phyloP scores from a whole-genome alignment of 64 coral and sea anemone species.

The Montipora foliosa region DNA sequence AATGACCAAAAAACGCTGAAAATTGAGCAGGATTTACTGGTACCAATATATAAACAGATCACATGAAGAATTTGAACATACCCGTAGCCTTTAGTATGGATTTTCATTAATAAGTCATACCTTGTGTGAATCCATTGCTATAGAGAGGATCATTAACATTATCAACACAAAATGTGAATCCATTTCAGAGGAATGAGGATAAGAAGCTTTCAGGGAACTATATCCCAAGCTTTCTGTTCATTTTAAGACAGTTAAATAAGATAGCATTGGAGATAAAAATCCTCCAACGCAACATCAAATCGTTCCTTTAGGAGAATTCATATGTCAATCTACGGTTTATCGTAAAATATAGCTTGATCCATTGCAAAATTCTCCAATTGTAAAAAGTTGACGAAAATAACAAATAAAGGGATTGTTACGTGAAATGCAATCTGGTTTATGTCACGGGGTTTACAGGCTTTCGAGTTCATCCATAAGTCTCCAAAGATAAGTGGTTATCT shows the following conservation, averaged over 20 bases:
- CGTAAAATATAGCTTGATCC: neutral
- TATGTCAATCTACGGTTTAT: neutral
- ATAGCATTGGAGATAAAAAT: slow-evolving; percentile 34
- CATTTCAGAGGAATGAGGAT: neutral
- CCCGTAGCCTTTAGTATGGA: neutral
- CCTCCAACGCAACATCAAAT: neutral
- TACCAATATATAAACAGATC: neutral
- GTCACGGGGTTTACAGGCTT: neutral
- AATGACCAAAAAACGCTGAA: neutral
- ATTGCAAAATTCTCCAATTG: slow-evolving; percentile 10
- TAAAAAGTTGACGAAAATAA: neutral
- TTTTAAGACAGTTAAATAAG: slow-evolving; percentile 6
- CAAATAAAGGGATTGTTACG: neutral
- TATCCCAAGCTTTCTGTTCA: neutral
- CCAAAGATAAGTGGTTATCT: slow-evolving; percentile 33
- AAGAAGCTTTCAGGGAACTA: slow-evolving; percentile 3
- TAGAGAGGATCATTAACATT: neutral
- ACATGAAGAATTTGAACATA: neutral
- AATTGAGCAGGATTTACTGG: neutral
- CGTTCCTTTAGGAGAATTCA: neutral
- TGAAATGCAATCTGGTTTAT: slow-evolving; percentile 15
- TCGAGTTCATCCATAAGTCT: neutral
- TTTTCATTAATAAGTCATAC: neutral
- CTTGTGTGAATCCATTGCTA: neutral
- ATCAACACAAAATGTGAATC: neutral